These are phyloP conservation scores for Probaryconus sp. DNA, from an alignment of 1,140 invertebrate genomes.

Conservation along the genomic window DNA sequence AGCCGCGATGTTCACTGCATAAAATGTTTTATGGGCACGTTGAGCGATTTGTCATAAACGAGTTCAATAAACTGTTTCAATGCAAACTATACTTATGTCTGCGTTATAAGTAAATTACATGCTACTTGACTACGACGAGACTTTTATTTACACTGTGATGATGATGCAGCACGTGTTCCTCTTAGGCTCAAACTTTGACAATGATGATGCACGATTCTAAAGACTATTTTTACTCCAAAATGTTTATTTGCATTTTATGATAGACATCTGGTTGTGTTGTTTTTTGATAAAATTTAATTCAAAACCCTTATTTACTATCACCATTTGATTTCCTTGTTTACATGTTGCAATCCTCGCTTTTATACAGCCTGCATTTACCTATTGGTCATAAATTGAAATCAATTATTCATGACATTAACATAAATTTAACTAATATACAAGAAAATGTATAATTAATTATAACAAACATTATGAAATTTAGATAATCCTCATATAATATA, in stretches of 20 bases:
- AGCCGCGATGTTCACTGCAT: slow-evolving; percentile 17
- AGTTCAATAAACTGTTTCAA: slow-evolving; percentile 54
- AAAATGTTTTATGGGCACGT: slow-evolving; percentile 44
- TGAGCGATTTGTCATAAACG: slow-evolving; percentile 56
- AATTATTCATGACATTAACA: no score
- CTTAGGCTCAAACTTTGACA: not conserved
- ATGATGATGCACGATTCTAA: not conserved
- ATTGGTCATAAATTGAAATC: no score
- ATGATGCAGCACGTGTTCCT: slow-evolving; percentile 27
- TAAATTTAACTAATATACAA: no score
- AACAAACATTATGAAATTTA: no score
- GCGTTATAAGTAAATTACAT: slow-evolving; percentile 44
- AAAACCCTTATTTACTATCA: no score
- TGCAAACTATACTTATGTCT: slow-evolving; percentile 36
- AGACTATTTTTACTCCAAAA: slow-evolving; percentile 17
- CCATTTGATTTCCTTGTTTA: no score
- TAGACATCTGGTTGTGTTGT: no score
- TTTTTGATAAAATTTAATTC: no score
- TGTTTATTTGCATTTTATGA: slow-evolving; percentile 18
- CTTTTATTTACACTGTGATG: slow-evolving; percentile 32
- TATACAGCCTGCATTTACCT: no score
- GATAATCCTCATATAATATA: no score
- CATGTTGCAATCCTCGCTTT: no score
- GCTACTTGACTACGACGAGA: slow-evolving; percentile 23
- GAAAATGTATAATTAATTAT: no score